Evolutionary conservation across 2,888 invertebrate species (phyloP), one percentile per base, ranked within the genome.

Genomic region (Tuberolachnus salignus): DNA sequence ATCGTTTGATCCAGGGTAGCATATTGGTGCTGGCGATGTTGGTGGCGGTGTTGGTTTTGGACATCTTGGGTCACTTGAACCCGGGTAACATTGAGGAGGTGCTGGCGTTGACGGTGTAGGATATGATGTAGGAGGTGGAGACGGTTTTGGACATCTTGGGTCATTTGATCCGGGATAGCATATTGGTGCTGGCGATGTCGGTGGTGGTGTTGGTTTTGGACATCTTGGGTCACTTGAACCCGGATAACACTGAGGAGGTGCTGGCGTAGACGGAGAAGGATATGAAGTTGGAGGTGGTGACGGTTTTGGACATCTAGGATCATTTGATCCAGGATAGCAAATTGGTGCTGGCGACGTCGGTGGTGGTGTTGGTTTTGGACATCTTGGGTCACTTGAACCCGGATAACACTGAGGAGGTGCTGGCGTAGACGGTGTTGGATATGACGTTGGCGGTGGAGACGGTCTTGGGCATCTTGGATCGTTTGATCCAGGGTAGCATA

Each of bases 301-400:
- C 11, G 82, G 74, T 63, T 75, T 80, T 10, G 85, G 85, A 61
- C 86, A 85, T 23, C 85, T 82, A 9, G 85, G 84, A 66, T 86
- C 86, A 1, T 82, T 83, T 6, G 83, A 83, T 23, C 85, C 86
- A 1, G 86, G 86, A 72, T 83, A 86, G 63, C 86, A 86, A 0
- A 81, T 80, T 0, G 84, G 84, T 83, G 72, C 83, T 82, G 57
- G 71, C 63, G 80, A 82, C 16, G 83, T 82, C 26, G 80, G 82
- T 83, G 80, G 59, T 0, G 21, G 42, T 21, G n/a, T 63, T 73
- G 80, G 69, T 69, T 70, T 81, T 19, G 85, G 85, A 63, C 86
- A 86, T 16, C 85, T 82, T 3, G 84, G 82, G 82, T 84, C 84
- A 1, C 46, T 78, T 0, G 85, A 84, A 10, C 86, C 86, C 10